Base-by-base conservation (phyloP, 2,797 vertebrate species). In the Ptychadena robeensis region DNA sequence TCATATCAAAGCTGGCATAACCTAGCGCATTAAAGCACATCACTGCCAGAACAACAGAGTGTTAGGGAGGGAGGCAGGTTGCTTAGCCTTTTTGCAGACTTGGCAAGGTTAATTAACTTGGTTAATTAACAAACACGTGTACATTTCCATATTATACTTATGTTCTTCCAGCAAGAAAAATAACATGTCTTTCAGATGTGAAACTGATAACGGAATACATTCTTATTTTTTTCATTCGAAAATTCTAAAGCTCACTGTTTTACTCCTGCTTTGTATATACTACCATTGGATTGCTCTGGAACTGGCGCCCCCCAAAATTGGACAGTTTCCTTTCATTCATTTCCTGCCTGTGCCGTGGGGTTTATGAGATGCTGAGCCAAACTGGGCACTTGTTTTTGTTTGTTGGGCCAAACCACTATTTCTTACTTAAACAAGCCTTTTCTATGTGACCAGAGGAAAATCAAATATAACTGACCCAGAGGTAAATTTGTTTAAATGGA, bases 141-240 rank as follows among this genome's bases (percentile, higher is more conserved):
- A 87, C 81, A 90, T 83, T 88, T 88, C 88, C 63, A 59, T 84
- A 84, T 80, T 34, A 68, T 73, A 31, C 25, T 85, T 79, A 68
- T 80, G 69, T 65, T 84, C 63, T 40, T 37, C 22, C 48, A 69
- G 48, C 67, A 67, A 73, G 35, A 18, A 73, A 79, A 91, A 87
- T 91, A 89, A 90, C 88, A 72, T 88, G 89, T 90, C 87, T 91
- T 78, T 89, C 89, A 87, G 87, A 91, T 91, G 85, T 84, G 90
- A 73, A 64, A 22, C n/a, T 48, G 61, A 59, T 57, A 38, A 18
- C 28, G 7, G 67, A 28, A 63, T 69, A 74, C 63, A 32, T 65
- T 31, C 6, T 27, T 34, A 61, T 28, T 28, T 27, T 44, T 44
- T 15, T 44, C 9, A 63, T 73, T 73, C 68, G 12, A 80, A 73